Base-by-base conservation (phyloP, 2,113 vertebrate species). In the Lanius ludovicianus region DNA sequence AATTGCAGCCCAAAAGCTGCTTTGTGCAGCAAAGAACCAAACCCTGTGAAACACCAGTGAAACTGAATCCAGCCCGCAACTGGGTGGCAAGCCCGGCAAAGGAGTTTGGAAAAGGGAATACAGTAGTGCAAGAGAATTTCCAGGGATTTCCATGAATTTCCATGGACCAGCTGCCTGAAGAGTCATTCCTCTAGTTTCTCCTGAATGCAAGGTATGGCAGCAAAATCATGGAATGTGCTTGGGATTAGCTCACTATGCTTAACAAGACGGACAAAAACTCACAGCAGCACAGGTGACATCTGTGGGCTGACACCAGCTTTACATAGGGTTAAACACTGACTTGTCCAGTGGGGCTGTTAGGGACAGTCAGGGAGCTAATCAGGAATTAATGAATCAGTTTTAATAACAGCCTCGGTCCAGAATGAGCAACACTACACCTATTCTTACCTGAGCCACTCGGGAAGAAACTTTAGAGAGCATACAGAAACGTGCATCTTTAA, bases 181-280 rank as follows among this genome's bases (percentile, higher is more conserved):
- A 84, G 64, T 63, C 55, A 37, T 63, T 90, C 39, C 64, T 63
- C 77, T 37, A 10, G 35, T 70, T 92, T 77, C 46, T 57, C 10
- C 49, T 75, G 41, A 84, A 89, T 46, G 41, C 22, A 76, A 92
- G 41, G 42, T 17, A 60, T 0, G 7, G 44, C 69, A 63, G 30
- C 42, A 75, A 84, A 3, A n/a, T 65, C 37, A 22, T 8, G n/a
- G 74, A 84, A 90, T 33, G 47, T 18, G 30, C 52, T 82, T 68
- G 65, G 68, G 62, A 84, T 92, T 27, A 92, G 3, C 33, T 88
- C 65, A 46, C 47, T 21, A 47, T 35, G 31, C 39, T 70, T 80
- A 49, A 73, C 0, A 1, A 47, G 27, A 68, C 0, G 0, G 71
- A 37, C 27, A 52, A 59, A 77, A 70, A 25, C 64, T 75, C 52